These are phyloP conservation scores for Yasuhikotakia modesta DNA, from an alignment of 2,797 vertebrate species.

Conservation along the genomic window DNA sequence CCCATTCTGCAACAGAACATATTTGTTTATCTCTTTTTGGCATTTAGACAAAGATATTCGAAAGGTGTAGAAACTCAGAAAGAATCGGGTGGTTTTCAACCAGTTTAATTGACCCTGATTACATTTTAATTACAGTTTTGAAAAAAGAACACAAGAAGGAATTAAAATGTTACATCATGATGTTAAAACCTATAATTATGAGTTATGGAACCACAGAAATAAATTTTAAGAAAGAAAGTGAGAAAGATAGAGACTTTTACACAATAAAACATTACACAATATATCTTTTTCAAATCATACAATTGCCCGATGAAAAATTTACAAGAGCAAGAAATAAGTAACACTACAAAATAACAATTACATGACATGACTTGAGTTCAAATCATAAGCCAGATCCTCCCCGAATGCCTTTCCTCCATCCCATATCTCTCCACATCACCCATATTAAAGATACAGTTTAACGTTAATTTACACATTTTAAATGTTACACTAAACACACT, in stretches of 20 bases:
- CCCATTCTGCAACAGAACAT: neutral
- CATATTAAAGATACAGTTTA: slow-evolving; percentile 72
- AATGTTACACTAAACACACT: slow-evolving; percentile 63
- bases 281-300: slow-evolving; percentile 72
- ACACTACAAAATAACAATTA: slow-evolving; percentile 79
- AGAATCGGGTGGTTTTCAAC: slow-evolving; percentile 75
- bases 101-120: slow-evolving; percentile 86
- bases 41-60: slow-evolving; percentile 20
- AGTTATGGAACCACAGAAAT: slow-evolving; percentile 74
- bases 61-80: slow-evolving; percentile 46
- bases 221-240: slow-evolving; percentile 61
- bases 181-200: slow-evolving; percentile 76
- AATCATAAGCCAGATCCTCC: slow-evolving; percentile 62
- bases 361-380: slow-evolving; percentile 68
- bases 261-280: slow-evolving; percentile 75
- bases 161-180: slow-evolving; percentile 81
- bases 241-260: slow-evolving; percentile 70
- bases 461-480: slow-evolving; percentile 76
- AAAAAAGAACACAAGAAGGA: slow-evolving; percentile 71
- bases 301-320: slow-evolving; percentile 66
- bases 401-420: slow-evolving; percentile 50
- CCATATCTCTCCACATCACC: slow-evolving; percentile 58
- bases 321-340: slow-evolving; percentile 70
- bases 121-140: slow-evolving; percentile 83
- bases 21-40: neutral